These are phyloP conservation scores for Elmis aenea DNA, from an alignment of 2,888 invertebrate species.

Conservation along the genomic window DNA sequence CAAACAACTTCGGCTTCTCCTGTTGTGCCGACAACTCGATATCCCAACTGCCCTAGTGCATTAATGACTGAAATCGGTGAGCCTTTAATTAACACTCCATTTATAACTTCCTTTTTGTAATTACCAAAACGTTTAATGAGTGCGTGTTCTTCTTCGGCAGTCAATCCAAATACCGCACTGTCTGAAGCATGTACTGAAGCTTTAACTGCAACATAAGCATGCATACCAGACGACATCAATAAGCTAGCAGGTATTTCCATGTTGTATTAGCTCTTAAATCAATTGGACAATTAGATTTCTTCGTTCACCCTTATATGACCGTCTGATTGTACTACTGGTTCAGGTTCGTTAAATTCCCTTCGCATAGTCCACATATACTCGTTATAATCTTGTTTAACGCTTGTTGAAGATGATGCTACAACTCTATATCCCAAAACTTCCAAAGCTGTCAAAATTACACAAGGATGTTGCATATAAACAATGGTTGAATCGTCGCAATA, in stretches of 20 bases:
- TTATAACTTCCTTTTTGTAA: slow-evolving; percentile 57
- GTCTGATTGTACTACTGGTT: slow-evolving; percentile 62
- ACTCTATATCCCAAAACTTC: slow-evolving; percentile 87
- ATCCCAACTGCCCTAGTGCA: slow-evolving; percentile 70
- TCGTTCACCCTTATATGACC: slow-evolving; percentile 20
- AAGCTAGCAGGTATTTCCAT: slow-evolving; percentile 46
- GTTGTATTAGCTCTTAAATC: no score
- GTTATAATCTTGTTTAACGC: slow-evolving; percentile 82
- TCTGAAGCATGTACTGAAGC: slow-evolving; percentile 72
- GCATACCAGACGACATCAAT: slow-evolving; percentile 51
- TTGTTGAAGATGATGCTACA: slow-evolving; percentile 79
- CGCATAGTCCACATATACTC: slow-evolving; percentile 94
- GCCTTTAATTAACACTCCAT: slow-evolving; percentile 67
- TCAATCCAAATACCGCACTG: slow-evolving; percentile 72
- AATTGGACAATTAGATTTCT: slow-evolving; percentile 16
- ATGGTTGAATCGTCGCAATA: slow-evolving; percentile 81
- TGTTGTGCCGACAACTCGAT: slow-evolving; percentile 70
- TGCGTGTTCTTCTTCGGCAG: slow-evolving; percentile 64
- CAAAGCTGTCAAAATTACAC: slow-evolving; percentile 78
- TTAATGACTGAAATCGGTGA: slow-evolving; percentile 68
- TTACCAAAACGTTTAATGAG: slow-evolving; percentile 64
- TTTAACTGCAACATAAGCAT: slow-evolving; percentile 72
- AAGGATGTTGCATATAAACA: slow-evolving; percentile 82
- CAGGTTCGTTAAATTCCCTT: slow-evolving; percentile 80
- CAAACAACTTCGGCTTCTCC: slow-evolving; percentile 79